Evolutionary conservation across 92 coral and sea anemone genomes (phyloP).

Genomic region (Actinostola sp.): DNA sequence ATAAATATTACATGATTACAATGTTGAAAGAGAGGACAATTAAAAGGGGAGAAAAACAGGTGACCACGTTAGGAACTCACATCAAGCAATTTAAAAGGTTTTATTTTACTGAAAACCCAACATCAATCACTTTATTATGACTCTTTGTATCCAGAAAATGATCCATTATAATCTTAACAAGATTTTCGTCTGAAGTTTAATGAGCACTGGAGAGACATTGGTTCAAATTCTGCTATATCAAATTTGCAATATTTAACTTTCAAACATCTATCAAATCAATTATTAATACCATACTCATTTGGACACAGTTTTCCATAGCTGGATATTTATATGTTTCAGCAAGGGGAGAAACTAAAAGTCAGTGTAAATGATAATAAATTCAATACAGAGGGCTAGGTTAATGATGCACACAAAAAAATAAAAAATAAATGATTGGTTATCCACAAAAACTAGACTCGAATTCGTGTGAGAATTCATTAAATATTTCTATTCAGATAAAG

Average conservation of each 20-base stretch:
- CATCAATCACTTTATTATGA: too few relatives aligned
- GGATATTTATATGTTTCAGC: conserved; percentile 18
- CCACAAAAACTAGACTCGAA: not conserved
- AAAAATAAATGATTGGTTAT: not conserved
- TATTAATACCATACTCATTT: conserved; percentile 12
- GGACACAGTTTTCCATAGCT: not conserved
- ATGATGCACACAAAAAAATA: not conserved
- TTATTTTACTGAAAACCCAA: too few relatives aligned
- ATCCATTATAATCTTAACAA: not conserved
- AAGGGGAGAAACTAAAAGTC: conserved; percentile 1
- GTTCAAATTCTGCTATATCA: conserved; percentile 21
- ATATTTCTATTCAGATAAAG: too few relatives aligned
- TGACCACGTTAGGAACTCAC: too few relatives aligned
- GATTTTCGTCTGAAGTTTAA: not conserved
- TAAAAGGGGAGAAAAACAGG: too few relatives aligned
- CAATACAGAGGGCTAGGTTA: not conserved
- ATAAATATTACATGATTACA: too few relatives aligned
- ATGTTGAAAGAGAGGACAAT: too few relatives aligned
- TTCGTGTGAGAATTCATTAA: too few relatives aligned
- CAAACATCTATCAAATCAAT: conserved; percentile 17
- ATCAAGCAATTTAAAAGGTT: too few relatives aligned
- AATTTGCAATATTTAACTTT: conserved; percentile 28
- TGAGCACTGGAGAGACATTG: conserved; percentile 5
- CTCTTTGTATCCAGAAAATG: not conserved
- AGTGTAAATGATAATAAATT: not conserved